phyloP scores from a whole-genome alignment of 35 echinoderm and acorn worm species.

The Patiria miniata region DNA sequence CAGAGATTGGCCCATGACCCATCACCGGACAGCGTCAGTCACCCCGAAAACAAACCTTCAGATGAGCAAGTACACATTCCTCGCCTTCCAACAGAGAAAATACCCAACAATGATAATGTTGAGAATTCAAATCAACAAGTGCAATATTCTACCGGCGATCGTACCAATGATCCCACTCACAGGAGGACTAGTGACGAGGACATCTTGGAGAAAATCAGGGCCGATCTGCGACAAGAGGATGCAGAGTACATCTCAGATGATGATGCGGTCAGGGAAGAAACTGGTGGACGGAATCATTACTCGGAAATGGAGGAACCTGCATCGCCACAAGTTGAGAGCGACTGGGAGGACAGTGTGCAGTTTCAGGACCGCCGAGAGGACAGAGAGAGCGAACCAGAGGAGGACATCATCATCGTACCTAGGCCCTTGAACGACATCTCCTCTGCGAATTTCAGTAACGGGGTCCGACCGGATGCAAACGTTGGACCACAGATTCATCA shows the following conservation, averaged over 20 bases:
- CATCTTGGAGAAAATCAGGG: constrained; percentile 22
- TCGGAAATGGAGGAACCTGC: background rate
- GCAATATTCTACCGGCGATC: background rate
- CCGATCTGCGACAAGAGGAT: constrained; percentile 20
- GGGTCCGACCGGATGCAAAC: constrained; percentile 29
- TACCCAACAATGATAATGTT: background rate
- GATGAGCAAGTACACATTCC: background rate
- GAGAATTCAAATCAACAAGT: too few species aligned
- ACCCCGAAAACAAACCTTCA: background rate
- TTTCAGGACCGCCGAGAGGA: background rate
- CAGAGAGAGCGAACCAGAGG: background rate
- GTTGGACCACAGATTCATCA: background rate
- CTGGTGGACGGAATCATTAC: background rate
- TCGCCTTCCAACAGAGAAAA: background rate
- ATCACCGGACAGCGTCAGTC: background rate
- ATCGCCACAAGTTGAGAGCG: background rate
- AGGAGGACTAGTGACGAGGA: constrained; percentile 7
- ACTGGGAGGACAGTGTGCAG: constrained; percentile 36
- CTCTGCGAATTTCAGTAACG: constrained; percentile 60
- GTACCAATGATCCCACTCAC: background rate
- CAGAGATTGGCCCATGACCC: background rate
- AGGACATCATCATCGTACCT: constrained; percentile 66
- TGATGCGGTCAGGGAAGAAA: background rate
- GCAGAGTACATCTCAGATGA: background rate
- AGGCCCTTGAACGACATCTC: constrained; percentile 86